These are phyloP conservation scores for Zoanthus gigantus DNA, from an alignment of 92 coral and sea anemone genomes.

Conservation along the genomic window DNA sequence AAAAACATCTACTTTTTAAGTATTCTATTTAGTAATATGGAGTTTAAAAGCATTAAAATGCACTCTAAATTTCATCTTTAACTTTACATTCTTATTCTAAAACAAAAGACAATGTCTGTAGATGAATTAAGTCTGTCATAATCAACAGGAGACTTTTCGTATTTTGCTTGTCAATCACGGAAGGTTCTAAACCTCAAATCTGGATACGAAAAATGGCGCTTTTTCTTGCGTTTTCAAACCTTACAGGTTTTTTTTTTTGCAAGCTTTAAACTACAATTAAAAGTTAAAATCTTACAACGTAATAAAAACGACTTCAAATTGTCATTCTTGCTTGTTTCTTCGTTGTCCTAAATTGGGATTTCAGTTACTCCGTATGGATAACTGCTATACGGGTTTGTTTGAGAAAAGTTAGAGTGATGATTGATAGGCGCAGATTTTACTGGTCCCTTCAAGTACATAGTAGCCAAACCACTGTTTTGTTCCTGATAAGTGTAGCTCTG, in stretches of 20 bases:
- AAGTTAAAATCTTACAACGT: slow-evolving; percentile 8
- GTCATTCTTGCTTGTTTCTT: slow-evolving; percentile 16
- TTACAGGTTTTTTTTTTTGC: slow-evolving; percentile 39
- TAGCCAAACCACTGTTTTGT: slow-evolving; percentile 68
- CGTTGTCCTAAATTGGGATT: slow-evolving; percentile 76
- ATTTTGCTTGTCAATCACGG: slow-evolving; percentile 37
- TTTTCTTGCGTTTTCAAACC: slow-evolving; percentile 29
- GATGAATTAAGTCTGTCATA: slow-evolving; percentile 43
- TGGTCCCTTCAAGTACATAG: slow-evolving; percentile 77
- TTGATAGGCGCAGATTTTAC: slow-evolving; percentile 74
- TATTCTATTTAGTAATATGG: slow-evolving; percentile 4
- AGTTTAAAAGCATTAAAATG: slow-evolving; percentile 4
- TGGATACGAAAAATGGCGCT: slow-evolving; percentile 18
- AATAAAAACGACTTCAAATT: slow-evolving; percentile 35
- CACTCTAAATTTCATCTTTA: slow-evolving; percentile 43
- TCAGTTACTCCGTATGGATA: slow-evolving; percentile 89
- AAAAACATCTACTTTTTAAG: slow-evolving; percentile 20
- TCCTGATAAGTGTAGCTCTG: slow-evolving; percentile 83
- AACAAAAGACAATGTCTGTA: slow-evolving; percentile 47
- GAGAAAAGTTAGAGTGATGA: slow-evolving; percentile 90
- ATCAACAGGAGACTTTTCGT: slow-evolving; percentile 33
- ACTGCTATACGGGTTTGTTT: slow-evolving; percentile 78
- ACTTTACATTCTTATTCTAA: slow-evolving; percentile 42
- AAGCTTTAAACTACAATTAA: slow-evolving; percentile 16
- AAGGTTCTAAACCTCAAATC: slow-evolving; percentile 56